phyloP scores from a whole-genome alignment of 2,797 vertebrate species.

The Selene dorsalis region DNA sequence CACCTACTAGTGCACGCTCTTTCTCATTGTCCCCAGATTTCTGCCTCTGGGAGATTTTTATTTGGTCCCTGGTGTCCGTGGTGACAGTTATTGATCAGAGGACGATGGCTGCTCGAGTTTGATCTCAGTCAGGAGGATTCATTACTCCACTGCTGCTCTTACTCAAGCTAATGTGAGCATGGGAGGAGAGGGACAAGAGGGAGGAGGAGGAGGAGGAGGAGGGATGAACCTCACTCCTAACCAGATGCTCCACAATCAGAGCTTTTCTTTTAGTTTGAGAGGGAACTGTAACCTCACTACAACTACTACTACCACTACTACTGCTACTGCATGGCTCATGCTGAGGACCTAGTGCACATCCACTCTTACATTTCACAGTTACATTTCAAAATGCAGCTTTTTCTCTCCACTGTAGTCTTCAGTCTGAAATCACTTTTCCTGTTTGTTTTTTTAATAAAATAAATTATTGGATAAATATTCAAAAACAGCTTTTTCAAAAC shows the following conservation, averaged over 20 bases:
- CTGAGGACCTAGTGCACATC: neutral
- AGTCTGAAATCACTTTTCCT: too few species aligned
- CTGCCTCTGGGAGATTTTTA: slow-evolving; percentile 12
- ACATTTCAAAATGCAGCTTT: neutral
- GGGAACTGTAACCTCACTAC: neutral
- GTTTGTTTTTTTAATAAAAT: too few species aligned
- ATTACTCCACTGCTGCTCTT: slow-evolving; percentile 41
- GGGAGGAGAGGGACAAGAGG: neutral
- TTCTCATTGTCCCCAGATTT: neutral
- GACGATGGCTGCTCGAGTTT: slow-evolving; percentile 27
- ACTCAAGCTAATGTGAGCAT: slow-evolving; percentile 1
- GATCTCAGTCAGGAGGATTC: slow-evolving; percentile 41
- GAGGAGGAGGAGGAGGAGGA: neutral
- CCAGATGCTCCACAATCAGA: neutral
- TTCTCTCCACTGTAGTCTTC: neutral
- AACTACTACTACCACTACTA: neutral
- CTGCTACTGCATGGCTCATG: neutral
- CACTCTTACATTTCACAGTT: neutral
- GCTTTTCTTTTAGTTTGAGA: neutral
- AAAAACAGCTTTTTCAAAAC: neutral
- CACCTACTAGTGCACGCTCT: neutral
- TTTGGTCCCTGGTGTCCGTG: slow-evolving; percentile 22
- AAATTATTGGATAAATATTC: neutral
- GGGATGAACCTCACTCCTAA: neutral
- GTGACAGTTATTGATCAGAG: slow-evolving; percentile 55